phyloP scores from a whole-genome alignment of 2,797 vertebrate genomes.

The Hoplostethus mediterraneus region DNA sequence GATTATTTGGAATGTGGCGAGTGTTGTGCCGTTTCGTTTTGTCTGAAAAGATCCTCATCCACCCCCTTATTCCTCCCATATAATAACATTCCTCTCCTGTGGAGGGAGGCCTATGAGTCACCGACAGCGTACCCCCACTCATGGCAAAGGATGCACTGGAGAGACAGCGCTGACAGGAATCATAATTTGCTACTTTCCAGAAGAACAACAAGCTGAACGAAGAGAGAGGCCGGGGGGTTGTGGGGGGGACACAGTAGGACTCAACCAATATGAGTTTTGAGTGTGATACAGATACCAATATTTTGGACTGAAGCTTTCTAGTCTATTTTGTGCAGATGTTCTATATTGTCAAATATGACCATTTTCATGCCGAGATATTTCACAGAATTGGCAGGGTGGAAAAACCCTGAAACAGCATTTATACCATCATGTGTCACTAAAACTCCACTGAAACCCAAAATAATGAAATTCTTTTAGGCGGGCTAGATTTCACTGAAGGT shows the following conservation, averaged over 20 bases:
- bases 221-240: background rate
- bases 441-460: too few relatives aligned
- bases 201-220: slow-evolving; percentile 22
- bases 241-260: background rate
- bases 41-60: slow-evolving; percentile 61
- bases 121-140: slow-evolving; percentile 43
- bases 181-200: slow-evolving; percentile 63
- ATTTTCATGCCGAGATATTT: too few relatives aligned
- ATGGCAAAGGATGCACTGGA: slow-evolving; percentile 46
- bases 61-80: slow-evolving; percentile 62
- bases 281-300: too few relatives aligned
- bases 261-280: too few relatives aligned
- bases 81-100: slow-evolving; percentile 64
- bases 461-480: background rate
- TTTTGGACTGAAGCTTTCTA: too few relatives aligned
- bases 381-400: background rate
- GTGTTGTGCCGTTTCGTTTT: slow-evolving; percentile 48
- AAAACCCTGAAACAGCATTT: background rate
- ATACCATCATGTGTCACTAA: background rate
- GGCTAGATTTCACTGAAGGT: background rate
- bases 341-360: too few relatives aligned
- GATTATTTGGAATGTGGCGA: slow-evolving; percentile 41
- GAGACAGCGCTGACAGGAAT: slow-evolving; percentile 65
- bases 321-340: too few relatives aligned
- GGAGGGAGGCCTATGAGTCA: slow-evolving; percentile 67